Percentiles rank a stretch among this genome's conserved stretches.
Evolutionary conservation across 2,888 invertebrate species (phyloP).

Genomic region (Salpingus planirostris): DNA sequence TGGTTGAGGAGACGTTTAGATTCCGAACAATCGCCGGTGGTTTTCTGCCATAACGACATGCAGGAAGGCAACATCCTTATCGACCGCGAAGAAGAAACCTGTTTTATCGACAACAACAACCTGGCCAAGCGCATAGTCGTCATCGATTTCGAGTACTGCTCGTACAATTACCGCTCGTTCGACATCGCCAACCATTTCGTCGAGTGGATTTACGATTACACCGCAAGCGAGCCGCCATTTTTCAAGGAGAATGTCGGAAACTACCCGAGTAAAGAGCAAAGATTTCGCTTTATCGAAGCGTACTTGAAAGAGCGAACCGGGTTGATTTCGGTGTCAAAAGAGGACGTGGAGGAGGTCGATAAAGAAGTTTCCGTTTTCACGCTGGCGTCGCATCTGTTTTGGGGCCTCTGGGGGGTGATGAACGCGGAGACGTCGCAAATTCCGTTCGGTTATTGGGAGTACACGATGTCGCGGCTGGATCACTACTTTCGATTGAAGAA

Average conservation of each 20-base stretch:
- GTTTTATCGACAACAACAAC: slow-evolving; percentile 25
- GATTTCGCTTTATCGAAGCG: slow-evolving; percentile 49
- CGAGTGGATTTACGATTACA: slow-evolving; percentile 89
- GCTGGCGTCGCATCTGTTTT: slow-evolving; percentile 84
- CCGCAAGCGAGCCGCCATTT: slow-evolving; percentile 65
- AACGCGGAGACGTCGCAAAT: slow-evolving; percentile 83
- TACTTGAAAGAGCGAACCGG: slow-evolving; percentile 45
- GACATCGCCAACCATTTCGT: slow-evolving; percentile 92
- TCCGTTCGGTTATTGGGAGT: slow-evolving; percentile 87
- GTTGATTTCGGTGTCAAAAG: no score
- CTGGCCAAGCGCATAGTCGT: slow-evolving; percentile 27
- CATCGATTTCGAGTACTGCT: slow-evolving; percentile 87
- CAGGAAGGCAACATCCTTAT: slow-evolving; percentile 78
- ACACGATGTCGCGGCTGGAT: slow-evolving; percentile 26
- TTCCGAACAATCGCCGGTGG: slow-evolving; percentile 63
- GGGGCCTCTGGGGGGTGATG: slow-evolving; percentile 88
- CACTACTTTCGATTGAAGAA: slow-evolving; percentile 31
- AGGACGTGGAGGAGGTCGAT: slow-evolving; percentile 32
- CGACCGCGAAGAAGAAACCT: slow-evolving; percentile 33
- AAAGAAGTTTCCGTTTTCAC: slow-evolving; percentile 76
- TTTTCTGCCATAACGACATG: slow-evolving; percentile 92
- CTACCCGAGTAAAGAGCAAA: slow-evolving; percentile 71
- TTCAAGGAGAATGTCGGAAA: slow-evolving; percentile 59
- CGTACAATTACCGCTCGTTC: slow-evolving; percentile 88
- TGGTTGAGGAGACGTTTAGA: slow-evolving; percentile 60